Evolutionary conservation across 2,113 vertebrate genomes (phyloP), one percentile per base, ranked within the genome.

Genomic region (Oophaga pumilio): DNA sequence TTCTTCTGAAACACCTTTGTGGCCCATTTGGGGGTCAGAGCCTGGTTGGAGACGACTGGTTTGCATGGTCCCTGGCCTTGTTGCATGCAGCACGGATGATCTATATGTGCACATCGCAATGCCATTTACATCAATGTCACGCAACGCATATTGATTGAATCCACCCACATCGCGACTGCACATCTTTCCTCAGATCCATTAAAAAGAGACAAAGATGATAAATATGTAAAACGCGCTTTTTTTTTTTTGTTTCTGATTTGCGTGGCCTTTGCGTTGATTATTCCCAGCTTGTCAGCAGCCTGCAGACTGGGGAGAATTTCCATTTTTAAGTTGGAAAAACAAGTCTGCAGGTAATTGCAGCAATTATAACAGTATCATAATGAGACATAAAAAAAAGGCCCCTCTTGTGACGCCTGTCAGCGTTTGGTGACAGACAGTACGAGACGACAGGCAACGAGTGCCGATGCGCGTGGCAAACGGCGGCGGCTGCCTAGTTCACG

Each of bases 131-230:
- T 18, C 14, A 43, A 43, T 20, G 18, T 17, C 15, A 73, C 18
- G 69, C 69, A 9, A 18, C 92, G 94, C 93, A 95, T 93, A 57
- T 91, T 93, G 90, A 89, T 90, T 94, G 93, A 94, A 95, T 95
- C 94, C 94, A 94, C 95, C 93, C 93, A 94, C 92, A 94, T 94
- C 94, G 95, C 94, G 93, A 91, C 90, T 91, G 92, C 94, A 94
- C 93, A 94, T 94, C 95, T 94, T 93, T 94, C 91, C 93, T 94
- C 93, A 94, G 93, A 93, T 92, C 93, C 92, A 95, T 95, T 95
- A 95, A 94, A 94, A 92, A 93, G 93, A 91, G 95, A 95, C 94
- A 95, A 94, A 94, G 91, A 92, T 93, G 90, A 95, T 95, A 94
- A 95, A 95, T 95, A 96, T 95, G 95, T 92, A 95, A 95, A 94